These are phyloP conservation scores for Thamnophis elegans DNA, from an alignment of 2,797 vertebrate genomes.

Conservation along the genomic window DNA sequence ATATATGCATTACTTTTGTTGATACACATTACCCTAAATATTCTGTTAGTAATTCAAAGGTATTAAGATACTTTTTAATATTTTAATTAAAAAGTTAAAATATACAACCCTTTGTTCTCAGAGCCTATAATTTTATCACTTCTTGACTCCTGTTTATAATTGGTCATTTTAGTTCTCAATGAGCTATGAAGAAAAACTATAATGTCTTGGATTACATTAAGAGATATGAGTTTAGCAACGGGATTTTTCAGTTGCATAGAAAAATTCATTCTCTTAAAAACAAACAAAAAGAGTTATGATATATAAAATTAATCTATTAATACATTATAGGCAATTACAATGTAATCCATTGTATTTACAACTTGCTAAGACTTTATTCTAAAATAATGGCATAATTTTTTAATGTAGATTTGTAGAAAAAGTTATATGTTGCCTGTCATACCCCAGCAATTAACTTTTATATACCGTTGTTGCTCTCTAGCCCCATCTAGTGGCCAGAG, in stretches of 20 bases:
- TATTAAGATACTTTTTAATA: conserved; percentile 47
- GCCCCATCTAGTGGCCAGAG: too few relatives aligned
- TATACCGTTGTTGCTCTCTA: too few relatives aligned
- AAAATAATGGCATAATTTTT: not conserved
- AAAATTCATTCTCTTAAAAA: conserved; percentile 43
- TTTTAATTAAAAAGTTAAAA: conserved; percentile 44
- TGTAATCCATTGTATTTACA: not conserved
- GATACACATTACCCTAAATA: conserved; percentile 18
- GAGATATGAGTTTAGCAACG: conserved; percentile 2
- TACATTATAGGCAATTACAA: conserved; percentile 22
- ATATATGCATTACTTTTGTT: conserved; percentile 28
- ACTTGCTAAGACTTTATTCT: not conserved
- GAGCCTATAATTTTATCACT: conserved; percentile 46
- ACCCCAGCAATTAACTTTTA: too few relatives aligned
- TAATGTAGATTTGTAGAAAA: not conserved
- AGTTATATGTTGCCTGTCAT: not conserved
- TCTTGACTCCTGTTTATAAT: conserved; percentile 38
- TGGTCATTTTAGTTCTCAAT: conserved; percentile 44
- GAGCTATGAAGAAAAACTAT: conserved; percentile 55
- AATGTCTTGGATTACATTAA: conserved; percentile 41
- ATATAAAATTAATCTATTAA: conserved; percentile 38
- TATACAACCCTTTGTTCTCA: conserved; percentile 23
- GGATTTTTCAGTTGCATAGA: conserved; percentile 42
- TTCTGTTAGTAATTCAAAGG: conserved; percentile 46
- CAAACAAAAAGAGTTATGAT: conserved; percentile 33